Evolutionary conservation across 2,888 invertebrate genomes (phyloP).

Genomic region (Synanthedon myopaeformis): DNA sequence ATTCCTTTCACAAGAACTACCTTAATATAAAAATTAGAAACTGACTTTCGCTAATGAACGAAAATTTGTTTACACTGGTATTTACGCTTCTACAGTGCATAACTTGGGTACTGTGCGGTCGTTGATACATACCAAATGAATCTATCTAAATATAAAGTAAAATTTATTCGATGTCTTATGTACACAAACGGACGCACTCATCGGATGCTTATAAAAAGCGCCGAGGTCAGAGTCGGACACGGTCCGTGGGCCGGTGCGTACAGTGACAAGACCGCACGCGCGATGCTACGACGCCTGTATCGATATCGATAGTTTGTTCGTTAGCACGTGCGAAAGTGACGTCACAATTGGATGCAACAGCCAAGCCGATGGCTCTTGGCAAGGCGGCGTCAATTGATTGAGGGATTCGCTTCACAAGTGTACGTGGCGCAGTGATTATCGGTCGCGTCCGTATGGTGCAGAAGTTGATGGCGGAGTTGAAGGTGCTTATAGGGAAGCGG

Average conservation of each 20-base stretch:
- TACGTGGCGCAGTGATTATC: constrained; percentile 41
- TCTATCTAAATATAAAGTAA: constrained; percentile 53
- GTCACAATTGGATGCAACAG: constrained; percentile 49
- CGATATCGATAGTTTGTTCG: constrained; percentile 47
- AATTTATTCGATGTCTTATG: constrained; percentile 39
- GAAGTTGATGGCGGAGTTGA: constrained; percentile 64
- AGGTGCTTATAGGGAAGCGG: constrained; percentile 66
- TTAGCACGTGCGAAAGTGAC: constrained; percentile 60
- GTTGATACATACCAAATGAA: not conserved
- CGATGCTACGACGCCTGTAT: constrained; percentile 52
- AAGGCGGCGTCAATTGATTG: constrained; percentile 41
- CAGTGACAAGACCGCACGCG: constrained; percentile 63
- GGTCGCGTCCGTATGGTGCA: constrained; percentile 67
- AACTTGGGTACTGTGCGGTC: constrained; percentile 17
- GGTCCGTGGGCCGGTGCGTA: constrained; percentile 3
- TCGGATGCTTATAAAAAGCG: constrained; percentile 66
- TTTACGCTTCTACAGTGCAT: not conserved
- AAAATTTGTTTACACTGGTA: not conserved
- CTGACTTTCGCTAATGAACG: not conserved
- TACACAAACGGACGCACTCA: constrained; percentile 55
- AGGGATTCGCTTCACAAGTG: constrained; percentile 48
- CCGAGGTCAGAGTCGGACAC: constrained; percentile 41
- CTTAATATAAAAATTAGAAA: no score
- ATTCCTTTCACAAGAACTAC: no score
- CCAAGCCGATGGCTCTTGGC: constrained; percentile 64